These are phyloP conservation scores for Collichthys lucidus DNA, from an alignment of 2,113 vertebrate genomes.

Conservation along the genomic window DNA sequence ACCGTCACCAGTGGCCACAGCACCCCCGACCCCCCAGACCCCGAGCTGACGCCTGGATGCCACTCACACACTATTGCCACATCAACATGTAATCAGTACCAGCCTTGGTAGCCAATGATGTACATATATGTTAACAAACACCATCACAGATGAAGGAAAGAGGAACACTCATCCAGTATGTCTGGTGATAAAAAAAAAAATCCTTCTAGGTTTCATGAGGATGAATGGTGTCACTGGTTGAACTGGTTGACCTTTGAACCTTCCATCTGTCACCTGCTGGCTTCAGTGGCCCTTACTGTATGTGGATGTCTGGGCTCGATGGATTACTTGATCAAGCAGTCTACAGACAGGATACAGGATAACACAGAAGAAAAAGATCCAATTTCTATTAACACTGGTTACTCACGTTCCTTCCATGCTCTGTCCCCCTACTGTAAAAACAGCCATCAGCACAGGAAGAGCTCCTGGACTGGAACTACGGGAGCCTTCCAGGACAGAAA, in stretches of 20 bases:
- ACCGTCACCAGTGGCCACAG: slow-evolving; percentile 63
- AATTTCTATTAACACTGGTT: slow-evolving; percentile 41
- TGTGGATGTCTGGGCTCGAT: slow-evolving; percentile 38
- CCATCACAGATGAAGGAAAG: slow-evolving; percentile 52
- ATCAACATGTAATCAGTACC: slow-evolving; percentile 65
- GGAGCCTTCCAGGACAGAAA: slow-evolving; percentile 39
- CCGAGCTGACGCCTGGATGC: slow-evolving; percentile 40
- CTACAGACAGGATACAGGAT: slow-evolving; percentile 32
- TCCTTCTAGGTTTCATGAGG: slow-evolving; percentile 29
- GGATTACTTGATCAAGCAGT: slow-evolving; percentile 34
- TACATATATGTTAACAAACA: slow-evolving; percentile 75
- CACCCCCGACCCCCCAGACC: slow-evolving; percentile 1
- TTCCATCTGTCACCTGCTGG: slow-evolving; percentile 12
- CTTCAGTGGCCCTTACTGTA: not conserved
- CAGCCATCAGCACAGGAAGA: slow-evolving; percentile 11
- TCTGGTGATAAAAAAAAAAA: slow-evolving; percentile 9
- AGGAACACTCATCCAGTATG: slow-evolving; percentile 5
- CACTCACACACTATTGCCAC: slow-evolving; percentile 70
- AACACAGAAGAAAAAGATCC: slow-evolving; percentile 32
- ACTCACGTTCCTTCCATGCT: slow-evolving; percentile 34
- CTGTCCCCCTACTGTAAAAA: slow-evolving; percentile 33
- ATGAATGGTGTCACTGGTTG: slow-evolving; percentile 32
- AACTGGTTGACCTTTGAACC: slow-evolving; percentile 47
- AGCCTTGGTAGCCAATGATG: slow-evolving; percentile 71
- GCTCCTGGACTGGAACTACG: slow-evolving; percentile 30